Base-by-base conservation (phyloP, 92 coral and sea anemone species). In the Epizoanthus stellaris region DNA sequence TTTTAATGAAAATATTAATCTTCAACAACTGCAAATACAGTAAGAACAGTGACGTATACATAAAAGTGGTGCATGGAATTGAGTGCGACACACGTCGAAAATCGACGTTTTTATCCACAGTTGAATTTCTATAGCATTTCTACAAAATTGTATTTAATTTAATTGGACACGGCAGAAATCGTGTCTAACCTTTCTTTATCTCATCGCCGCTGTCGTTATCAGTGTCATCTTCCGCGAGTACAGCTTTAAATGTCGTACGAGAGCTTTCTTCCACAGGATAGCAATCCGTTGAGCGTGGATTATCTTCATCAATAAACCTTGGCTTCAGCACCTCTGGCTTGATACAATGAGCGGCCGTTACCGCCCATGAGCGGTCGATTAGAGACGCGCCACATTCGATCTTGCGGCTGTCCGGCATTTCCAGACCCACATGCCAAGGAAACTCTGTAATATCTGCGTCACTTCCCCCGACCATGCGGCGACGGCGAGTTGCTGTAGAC, bases 381-480 rank as follows among this genome's bases (percentile, higher is more conserved):
- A 30, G 36, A 30, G 36, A 30, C 0, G 36, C 36, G 36, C 36
- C 36, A 2, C 36, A 30, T n/a, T 62, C 67, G 21, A 62, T 62
- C 10, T 62, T 62, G 30, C 67, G 9, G 10, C 67, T 62, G 25
- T n/a, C 67, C 25, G 67, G 67, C 67, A 62, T 62, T 19, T 62
- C 67, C 30, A 62, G 67, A 7, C 30, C 67, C 25, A 62, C 67
- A 36, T 62, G 67, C 67, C 67, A 62, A 62, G 67, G 67, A 15
- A 20, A 62, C 67, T 62, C 67, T 11, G n/a, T 30, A 8, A 62
- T 62, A 4, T 62, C 21, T 19, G 67, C 67, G 11, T 19, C 30
- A n/a, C 10, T 62, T 6, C 67, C 67, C 25, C 67, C 67, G 25
- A 62, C 30, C 30, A 61, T 4, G 36, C 36, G 36, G 36, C 36